Evolutionary conservation across 2,888 invertebrate genomes (phyloP).

Genomic region (Listrodromus nycthemerus): DNA sequence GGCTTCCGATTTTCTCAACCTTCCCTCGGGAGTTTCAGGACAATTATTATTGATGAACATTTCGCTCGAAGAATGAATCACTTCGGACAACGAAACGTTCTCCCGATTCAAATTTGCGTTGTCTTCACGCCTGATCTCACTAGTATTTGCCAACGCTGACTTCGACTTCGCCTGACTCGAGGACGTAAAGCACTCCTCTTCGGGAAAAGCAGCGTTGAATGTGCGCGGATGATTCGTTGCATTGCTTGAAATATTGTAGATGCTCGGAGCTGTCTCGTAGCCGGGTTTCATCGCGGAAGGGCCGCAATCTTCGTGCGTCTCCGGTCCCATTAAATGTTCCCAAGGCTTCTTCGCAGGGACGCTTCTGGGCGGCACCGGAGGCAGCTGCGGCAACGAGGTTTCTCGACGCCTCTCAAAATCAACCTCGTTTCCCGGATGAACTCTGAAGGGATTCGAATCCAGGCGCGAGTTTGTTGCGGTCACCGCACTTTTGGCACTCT

Average conservation of each 20-base stretch:
- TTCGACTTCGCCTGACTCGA: slow-evolving; percentile 11
- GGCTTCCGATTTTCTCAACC: not conserved
- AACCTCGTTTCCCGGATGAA: not conserved
- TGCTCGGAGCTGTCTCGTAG: not conserved
- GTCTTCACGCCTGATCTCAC: not conserved
- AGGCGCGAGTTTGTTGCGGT: not conserved
- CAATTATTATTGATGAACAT: not conserved
- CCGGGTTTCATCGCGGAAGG: not conserved
- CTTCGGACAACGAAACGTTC: not conserved
- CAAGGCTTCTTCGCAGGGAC: not conserved
- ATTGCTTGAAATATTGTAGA: not conserved
- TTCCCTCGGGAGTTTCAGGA: not conserved
- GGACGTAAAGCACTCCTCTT: not conserved
- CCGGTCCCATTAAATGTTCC: not conserved
- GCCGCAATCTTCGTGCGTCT: not conserved
- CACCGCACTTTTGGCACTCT: not conserved
- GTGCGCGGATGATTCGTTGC: not conserved
- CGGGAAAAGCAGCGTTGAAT: not conserved
- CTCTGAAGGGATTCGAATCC: slow-evolving; percentile 61
- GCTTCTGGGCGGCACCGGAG: slow-evolving; percentile 19
- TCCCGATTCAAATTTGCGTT: not conserved
- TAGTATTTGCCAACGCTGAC: not conserved
- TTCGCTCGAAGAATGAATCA: not conserved
- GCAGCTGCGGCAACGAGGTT: not conserved
- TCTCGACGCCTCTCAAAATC: not conserved